Conservation (phyloP, 92 coral and sea anemone genomes). For the Nematostella vectensis region DNA sequence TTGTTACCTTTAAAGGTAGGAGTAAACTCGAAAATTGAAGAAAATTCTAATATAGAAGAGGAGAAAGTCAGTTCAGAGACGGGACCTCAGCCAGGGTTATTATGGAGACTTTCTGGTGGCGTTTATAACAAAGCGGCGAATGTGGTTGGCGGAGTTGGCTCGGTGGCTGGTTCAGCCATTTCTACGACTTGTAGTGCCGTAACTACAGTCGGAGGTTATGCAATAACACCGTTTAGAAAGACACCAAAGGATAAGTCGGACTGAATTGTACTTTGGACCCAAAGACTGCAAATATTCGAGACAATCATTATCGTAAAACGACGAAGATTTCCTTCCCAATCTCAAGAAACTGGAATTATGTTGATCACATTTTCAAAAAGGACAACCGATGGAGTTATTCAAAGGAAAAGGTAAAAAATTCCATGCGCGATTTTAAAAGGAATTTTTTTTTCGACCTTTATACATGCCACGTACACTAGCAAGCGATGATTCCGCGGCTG, state of each 20-base stretch:
- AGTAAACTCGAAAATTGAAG: conserved; percentile 14
- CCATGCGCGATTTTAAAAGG: too few relatives aligned
- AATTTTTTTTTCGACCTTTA: too few relatives aligned
- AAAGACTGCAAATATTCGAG: conserved; percentile 3
- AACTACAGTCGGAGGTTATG: conserved; percentile 72
- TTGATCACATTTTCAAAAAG: background rate
- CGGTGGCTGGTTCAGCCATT: conserved; percentile 92
- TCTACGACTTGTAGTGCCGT: conserved; percentile 82
- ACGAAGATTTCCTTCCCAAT: background rate
- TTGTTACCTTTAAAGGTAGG: too few relatives aligned
- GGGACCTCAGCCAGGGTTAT: conserved; percentile 53
- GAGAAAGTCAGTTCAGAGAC: conserved; percentile 16
- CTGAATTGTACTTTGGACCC: conserved; percentile 17
- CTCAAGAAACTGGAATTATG: background rate
- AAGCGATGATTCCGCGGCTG: too few relatives aligned
- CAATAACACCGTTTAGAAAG: conserved; percentile 75
- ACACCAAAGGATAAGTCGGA: conserved; percentile 79
- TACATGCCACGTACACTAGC: too few relatives aligned
- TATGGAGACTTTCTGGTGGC: conserved; percentile 87
- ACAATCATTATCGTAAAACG: too few relatives aligned
- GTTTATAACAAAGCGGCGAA: conserved; percentile 81
- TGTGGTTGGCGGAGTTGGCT: conserved; percentile 95
- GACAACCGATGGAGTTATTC: too few relatives aligned
- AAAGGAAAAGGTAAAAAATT: too few relatives aligned
- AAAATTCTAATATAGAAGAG: conserved; percentile 6